Percentiles rank a stretch among this genome's conserved stretches.
These are phyloP conservation scores for Eleginops maclovinus DNA, from an alignment of 2,113 vertebrate species.

Conservation along the genomic window DNA sequence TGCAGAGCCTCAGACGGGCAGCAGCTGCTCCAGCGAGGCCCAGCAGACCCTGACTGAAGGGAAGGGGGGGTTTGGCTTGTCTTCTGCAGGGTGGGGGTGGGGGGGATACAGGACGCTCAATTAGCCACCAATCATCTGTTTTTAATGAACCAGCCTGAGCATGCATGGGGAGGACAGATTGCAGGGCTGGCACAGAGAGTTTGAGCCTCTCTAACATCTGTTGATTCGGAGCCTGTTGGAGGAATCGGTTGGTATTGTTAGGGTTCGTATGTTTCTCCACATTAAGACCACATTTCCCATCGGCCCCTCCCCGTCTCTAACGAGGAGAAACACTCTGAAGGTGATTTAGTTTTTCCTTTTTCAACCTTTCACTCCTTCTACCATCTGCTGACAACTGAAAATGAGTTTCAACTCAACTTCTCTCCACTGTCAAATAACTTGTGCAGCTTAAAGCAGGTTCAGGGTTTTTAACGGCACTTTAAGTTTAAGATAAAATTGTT, in stretches of 20 bases:
- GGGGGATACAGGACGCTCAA: slow-evolving; percentile 8
- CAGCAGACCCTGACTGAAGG: not conserved
- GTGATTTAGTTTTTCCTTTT: not conserved
- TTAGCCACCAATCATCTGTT: slow-evolving; percentile 46
- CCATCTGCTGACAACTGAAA: slow-evolving; percentile 33
- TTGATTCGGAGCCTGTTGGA: too few relatives aligned
- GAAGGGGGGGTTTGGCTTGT: rapidly evolving
- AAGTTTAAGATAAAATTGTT: too few relatives aligned
- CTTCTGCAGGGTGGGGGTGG: not conserved
- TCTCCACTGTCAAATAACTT: not conserved
- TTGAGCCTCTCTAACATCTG: slow-evolving; percentile 13
- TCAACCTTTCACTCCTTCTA: slow-evolving; percentile 8
- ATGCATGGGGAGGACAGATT: slow-evolving; percentile 12
- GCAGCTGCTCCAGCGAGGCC: slow-evolving; percentile 57
- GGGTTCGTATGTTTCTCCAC: not conserved
- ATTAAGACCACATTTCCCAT: slow-evolving; percentile 17
- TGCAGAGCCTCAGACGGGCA: slow-evolving; percentile 34
- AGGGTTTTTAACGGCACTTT: too few relatives aligned
- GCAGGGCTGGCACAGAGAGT: slow-evolving; percentile 28
- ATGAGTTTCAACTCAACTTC: not conserved
- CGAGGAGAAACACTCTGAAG: not conserved
- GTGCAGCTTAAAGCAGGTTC: too few relatives aligned
- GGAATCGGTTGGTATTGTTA: not conserved
- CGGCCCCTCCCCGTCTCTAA: not conserved
- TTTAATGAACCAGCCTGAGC: slow-evolving; percentile 33